Base-by-base conservation (phyloP, 2,113 vertebrate species). In the Sigmodon hispidus region DNA sequence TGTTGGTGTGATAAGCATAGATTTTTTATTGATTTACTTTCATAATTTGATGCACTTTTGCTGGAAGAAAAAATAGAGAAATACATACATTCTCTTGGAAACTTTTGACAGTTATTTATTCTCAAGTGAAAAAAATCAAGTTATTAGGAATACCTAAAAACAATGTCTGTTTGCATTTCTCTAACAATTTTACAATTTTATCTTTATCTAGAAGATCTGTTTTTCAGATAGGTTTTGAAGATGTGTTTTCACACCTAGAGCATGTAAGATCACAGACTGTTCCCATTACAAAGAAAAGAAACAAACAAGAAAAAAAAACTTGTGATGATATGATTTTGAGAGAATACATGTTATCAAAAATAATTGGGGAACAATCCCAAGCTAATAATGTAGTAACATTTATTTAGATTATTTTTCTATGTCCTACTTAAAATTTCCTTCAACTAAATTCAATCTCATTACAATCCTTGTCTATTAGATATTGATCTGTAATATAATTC, bases 221-320 rank as follows among this genome's bases (percentile, higher is more conserved):
- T 96, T 97, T 93, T 55, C 13, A 97, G 77, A 31, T 91, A 75
- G 97, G 92, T 43, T 96, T 97, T 34, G 65, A 95, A 97, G 89
- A 89, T 93, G 83, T 96, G 93, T 94, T 98, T 97, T 98, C 96
- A 97, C 89, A 98, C 87, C 40, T 91, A 95, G 90, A 97, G 92
- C 95, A 95, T 98, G 87, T 97, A 97, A 93, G 91, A 97, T 94
- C 79, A 96, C 93, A 97, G 90, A 77, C 40, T 93, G 97, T 97
- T 98, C 96, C 95, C 89, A 97, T 7, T 0, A 90, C 95, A 97
- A 98, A 88, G 70, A 81, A 92, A 97, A 94, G 75, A 95, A 91
- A 93, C 40, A 95, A 92, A 94, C 12, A 93, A 81, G 95, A 94
- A 98, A 80, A 89, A 96, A 94, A 98, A 86, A 96, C 36, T 93